phyloP scores from a whole-genome alignment of 2,797 vertebrate species.

The Vultur gryphus region DNA sequence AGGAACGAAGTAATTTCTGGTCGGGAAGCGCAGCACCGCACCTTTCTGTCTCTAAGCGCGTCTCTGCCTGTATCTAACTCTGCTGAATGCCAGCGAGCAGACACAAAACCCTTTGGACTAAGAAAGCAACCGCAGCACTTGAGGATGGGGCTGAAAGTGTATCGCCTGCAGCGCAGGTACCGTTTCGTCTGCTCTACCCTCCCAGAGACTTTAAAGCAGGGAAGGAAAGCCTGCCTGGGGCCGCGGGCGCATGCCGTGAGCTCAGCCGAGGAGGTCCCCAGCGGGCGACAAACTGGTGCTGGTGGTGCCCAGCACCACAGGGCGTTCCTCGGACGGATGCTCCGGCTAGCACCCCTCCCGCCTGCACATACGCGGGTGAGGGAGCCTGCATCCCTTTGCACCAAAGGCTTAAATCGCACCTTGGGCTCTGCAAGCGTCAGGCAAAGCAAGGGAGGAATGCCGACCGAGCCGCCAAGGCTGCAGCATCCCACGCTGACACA shows the following conservation, averaged over 20 bases:
- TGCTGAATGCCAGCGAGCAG: neutral
- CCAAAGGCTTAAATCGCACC: neutral
- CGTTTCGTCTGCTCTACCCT: neutral
- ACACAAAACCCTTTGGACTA: neutral
- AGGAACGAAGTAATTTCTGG: neutral
- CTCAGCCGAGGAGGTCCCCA: neutral
- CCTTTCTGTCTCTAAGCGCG: accelerated
- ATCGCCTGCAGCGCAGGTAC: neutral
- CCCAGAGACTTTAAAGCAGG: neutral
- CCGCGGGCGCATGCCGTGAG: accelerated
- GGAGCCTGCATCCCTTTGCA: neutral
- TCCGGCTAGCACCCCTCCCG: neutral
- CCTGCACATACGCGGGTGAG: accelerated
- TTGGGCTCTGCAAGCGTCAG: neutral
- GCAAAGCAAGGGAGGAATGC: neutral
- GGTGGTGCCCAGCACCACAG: neutral
- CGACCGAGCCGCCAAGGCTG: accelerated
- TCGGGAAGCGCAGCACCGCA: accelerated
- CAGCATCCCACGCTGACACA: neutral
- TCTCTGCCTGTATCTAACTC: neutral
- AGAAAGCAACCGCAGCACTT: accelerated
- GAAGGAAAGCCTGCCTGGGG: neutral
- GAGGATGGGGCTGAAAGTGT: neutral
- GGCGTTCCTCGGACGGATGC: accelerated
- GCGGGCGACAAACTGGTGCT: neutral